These are phyloP conservation scores for Haliclona indistincta DNA, from an alignment of 37 sponge, comb jelly and placozoan species.

Conservation along the genomic window DNA sequence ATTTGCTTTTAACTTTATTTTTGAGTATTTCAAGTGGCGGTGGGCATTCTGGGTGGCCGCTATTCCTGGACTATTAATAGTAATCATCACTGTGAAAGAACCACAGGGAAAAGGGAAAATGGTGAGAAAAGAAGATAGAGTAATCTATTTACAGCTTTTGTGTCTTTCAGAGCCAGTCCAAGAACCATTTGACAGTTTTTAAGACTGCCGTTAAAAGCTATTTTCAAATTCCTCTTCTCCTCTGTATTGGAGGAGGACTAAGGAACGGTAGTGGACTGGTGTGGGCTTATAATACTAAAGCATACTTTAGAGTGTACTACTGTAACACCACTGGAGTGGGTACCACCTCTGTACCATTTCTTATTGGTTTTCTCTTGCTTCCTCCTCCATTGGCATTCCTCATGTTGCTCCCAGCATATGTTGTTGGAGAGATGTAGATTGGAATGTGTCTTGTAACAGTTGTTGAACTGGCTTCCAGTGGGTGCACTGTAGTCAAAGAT, in stretches of 20 bases:
- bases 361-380: conserved; percentile 57
- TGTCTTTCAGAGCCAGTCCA: no score
- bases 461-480: conserved; percentile 74
- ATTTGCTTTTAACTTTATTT: conserved; percentile 61
- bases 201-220: conserved; percentile 3
- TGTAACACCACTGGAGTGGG: no score
- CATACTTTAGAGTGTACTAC: conserved; percentile 50
- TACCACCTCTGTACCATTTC: conserved; percentile 81
- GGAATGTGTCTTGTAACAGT: conserved; percentile 77
- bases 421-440: conserved; percentile 85
- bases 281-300: conserved; percentile 82
- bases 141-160: not conserved
- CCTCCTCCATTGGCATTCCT: conserved; percentile 75
- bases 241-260: conserved; percentile 72
- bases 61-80: conserved; percentile 52
- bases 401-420: conserved; percentile 64
- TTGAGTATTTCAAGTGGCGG: conserved; percentile 48
- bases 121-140: not conserved
- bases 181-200: not conserved
- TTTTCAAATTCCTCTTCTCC: conserved; percentile 51
- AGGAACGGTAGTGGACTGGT: conserved; percentile 76
- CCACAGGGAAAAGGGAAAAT: conserved; percentile 32
- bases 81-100: conserved; percentile 66
- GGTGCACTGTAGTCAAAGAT: no score
- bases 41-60: conserved; percentile 68